phyloP scores from a whole-genome alignment of 2,113 vertebrate genomes.

The Theristicus caerulescens region DNA sequence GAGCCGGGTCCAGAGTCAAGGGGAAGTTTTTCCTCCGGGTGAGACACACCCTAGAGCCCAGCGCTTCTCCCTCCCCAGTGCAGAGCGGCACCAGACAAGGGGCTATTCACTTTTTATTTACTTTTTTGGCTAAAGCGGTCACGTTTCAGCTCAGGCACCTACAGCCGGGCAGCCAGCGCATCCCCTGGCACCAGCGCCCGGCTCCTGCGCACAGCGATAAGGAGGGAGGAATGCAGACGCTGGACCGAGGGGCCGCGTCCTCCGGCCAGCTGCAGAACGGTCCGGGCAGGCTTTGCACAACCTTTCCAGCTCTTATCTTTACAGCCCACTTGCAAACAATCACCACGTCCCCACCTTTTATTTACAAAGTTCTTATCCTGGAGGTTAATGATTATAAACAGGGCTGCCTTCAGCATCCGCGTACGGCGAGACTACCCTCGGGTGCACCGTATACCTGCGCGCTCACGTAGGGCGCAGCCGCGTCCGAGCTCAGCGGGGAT shows the following conservation, averaged over 20 bases:
- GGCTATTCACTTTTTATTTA: not conserved
- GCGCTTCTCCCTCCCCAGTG: not conserved
- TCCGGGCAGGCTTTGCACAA: not conserved
- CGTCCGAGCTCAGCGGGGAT: not conserved
- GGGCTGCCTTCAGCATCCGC: not conserved
- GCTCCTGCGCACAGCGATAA: not conserved
- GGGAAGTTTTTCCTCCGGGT: fast-evolving
- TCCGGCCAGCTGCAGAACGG: not conserved
- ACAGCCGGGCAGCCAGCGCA: not conserved
- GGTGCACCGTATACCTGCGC: not conserved
- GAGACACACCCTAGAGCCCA: not conserved
- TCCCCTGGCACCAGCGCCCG: not conserved
- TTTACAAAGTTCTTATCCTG: not conserved
- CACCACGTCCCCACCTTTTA: not conserved
- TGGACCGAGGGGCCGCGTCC: not conserved
- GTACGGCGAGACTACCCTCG: fast-evolving
- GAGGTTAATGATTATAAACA: not conserved
- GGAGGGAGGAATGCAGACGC: not conserved
- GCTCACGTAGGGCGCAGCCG: fast-evolving
- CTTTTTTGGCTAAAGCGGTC: not conserved
- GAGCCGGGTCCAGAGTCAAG: not conserved
- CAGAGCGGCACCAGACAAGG: not conserved
- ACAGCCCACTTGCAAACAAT: not conserved
- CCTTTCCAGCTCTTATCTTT: constrained; percentile 36
- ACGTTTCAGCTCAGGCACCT: not conserved